Evolutionary conservation across 1,140 invertebrate species (phyloP).

Genomic region (Caenorhabditis inopinata): DNA sequence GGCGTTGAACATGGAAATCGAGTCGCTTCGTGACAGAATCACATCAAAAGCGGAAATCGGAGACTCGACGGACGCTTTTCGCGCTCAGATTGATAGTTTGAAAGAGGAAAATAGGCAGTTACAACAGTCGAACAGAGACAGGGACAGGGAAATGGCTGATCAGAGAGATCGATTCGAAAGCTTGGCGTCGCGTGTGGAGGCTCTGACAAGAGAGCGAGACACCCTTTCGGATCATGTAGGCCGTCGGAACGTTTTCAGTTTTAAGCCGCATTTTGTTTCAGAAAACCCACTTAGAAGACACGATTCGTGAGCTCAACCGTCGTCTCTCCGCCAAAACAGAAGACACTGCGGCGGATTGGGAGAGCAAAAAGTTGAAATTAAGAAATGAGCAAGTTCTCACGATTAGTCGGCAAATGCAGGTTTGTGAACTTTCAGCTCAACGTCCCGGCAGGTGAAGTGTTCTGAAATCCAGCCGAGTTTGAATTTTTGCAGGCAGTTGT

Average conservation of each 20-base stretch:
- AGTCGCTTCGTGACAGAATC: slow-evolving; percentile 51
- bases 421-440: too few species aligned
- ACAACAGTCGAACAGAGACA: slow-evolving; percentile 54
- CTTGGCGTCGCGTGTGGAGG: slow-evolving; percentile 33
- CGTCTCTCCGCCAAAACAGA: slow-evolving; percentile 55
- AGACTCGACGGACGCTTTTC: slow-evolving; percentile 60
- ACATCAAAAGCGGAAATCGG: slow-evolving; percentile 53
- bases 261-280: slow-evolving; percentile 38
- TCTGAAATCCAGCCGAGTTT: background rate
- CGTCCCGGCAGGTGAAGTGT: too few species aligned
- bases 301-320: slow-evolving; percentile 59
- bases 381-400: slow-evolving; percentile 61
- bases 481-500: slow-evolving; percentile 49
- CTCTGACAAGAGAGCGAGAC: slow-evolving; percentile 44
- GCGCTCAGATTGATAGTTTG: slow-evolving; percentile 63
- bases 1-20: slow-evolving; percentile 47
- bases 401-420: slow-evolving; percentile 57
- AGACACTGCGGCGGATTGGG: slow-evolving; percentile 54
- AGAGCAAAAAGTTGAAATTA: slow-evolving; percentile 58
- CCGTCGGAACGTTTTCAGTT: background rate
- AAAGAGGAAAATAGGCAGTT: slow-evolving; percentile 60
- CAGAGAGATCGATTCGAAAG: slow-evolving; percentile 52
- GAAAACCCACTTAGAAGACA: slow-evolving; percentile 63
- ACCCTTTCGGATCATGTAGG: slow-evolving; percentile 36
- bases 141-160: slow-evolving; percentile 61